Base-by-base conservation (phyloP, 2,797 vertebrate species). In the Chlorospingus semifuscus region DNA sequence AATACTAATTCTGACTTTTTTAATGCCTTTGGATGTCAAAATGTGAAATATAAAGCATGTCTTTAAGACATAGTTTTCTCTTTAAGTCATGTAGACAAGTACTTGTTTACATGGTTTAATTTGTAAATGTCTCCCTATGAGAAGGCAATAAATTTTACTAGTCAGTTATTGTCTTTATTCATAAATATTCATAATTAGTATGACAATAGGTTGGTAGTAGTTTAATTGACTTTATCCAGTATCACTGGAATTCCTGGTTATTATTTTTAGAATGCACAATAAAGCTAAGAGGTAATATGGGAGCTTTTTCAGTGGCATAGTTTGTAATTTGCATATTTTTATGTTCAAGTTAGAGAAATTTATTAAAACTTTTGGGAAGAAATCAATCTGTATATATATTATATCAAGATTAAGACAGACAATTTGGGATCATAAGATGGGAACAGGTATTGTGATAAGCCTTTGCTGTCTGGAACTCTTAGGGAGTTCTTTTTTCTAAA, bases 201-300 rank as follows among this genome's bases (percentile, higher is more conserved):
- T 66, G 34, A 37, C 17, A 44, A 1, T 12, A 47, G 21, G 4
- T 50, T 27, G 24, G 46, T n/a, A 64, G 44, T 0, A 0, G 15
- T 42, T 88, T 71, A 57, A 14, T 82, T 92, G 22, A 59, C 42
- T 93, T 80, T 63, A 50, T 72, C 36, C 23, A 21, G 4, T 46
- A 34, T 66, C 52, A 44, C 19, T 44, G 83, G 46, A 76, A 55
- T 80, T 91, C 68, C 52, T 91, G 29, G 36, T 80, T 87, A 20
- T 47, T 76, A 56, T 56, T 77, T 91, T n/a, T 87, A 2, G 5
- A 84, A 52, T 1, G 2, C 15, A 19, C 30, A 84, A 2, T 69
- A 61, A 52, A 79, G 11, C 34, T 41, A 44, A 57, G 55, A 36
- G 18, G 2, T 50, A 30, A 9, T 36, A 59, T 1, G 0, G 30